These are phyloP conservation scores for Synergus umbraculus DNA, from an alignment of 2,888 invertebrate genomes.

Conservation along the genomic window DNA sequence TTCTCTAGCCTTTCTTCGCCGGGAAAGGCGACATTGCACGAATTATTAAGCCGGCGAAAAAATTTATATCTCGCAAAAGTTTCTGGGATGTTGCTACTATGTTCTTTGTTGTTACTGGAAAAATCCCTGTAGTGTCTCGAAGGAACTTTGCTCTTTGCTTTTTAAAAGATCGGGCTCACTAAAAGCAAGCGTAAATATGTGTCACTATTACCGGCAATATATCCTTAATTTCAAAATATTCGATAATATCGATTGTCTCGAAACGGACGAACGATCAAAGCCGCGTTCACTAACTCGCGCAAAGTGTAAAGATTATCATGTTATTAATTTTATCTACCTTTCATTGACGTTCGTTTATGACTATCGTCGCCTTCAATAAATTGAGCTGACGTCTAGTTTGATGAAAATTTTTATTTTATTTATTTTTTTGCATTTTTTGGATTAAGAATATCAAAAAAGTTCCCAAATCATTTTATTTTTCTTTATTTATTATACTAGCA, in stretches of 20 bases:
- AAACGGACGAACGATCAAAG: slow-evolving; percentile 27
- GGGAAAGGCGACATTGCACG: neutral
- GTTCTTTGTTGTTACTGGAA: neutral
- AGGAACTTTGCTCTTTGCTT: neutral
- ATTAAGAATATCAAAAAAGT: too few relatives aligned
- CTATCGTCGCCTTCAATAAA: neutral
- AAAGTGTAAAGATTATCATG: neutral
- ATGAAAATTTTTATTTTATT: too few relatives aligned
- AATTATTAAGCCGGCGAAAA: neutral
- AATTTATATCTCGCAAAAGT: neutral
- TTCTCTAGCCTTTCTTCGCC: neutral
- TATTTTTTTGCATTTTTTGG: too few relatives aligned
- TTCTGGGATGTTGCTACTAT: neutral
- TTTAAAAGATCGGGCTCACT: slow-evolving; percentile 6
- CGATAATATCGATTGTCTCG: slow-evolving; percentile 24
- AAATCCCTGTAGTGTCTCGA: neutral
- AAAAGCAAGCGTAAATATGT: slow-evolving; percentile 21
- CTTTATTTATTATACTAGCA: too few relatives aligned
- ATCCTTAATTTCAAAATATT: neutral
- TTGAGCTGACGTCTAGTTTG: too few relatives aligned
- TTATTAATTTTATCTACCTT: slow-evolving; percentile 11
- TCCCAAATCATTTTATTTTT: too few relatives aligned
- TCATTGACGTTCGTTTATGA: neutral
- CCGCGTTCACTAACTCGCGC: neutral
- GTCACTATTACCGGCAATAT: slow-evolving; percentile 10